These are phyloP conservation scores for Bombus sibiricus DNA, from an alignment of 1,140 invertebrate species.

Conservation along the genomic window DNA sequence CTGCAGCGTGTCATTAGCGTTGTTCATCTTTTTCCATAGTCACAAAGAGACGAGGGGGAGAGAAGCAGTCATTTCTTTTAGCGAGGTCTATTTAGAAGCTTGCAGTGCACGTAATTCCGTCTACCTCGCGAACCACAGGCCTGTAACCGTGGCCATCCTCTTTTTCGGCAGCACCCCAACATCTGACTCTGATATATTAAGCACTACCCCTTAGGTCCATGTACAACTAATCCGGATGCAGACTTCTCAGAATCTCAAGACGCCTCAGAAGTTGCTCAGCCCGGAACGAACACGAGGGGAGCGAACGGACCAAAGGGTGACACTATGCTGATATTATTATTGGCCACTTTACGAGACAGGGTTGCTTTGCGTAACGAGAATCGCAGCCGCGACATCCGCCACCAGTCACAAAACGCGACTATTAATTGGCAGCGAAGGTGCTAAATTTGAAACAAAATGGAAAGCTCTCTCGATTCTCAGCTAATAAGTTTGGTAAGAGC, in stretches of 20 bases:
- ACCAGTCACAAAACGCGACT: too few relatives aligned
- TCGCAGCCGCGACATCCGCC: background rate
- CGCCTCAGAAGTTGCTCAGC: slow-evolving; percentile 12
- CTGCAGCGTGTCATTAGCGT: background rate
- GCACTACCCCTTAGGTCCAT: slow-evolving; percentile 54
- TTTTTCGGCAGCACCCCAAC: slow-evolving; percentile 43
- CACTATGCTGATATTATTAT: slow-evolving; percentile 41
- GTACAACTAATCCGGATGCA: slow-evolving; percentile 61
- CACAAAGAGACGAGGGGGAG: background rate
- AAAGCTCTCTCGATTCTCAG: background rate
- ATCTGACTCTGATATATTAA: slow-evolving; percentile 61
- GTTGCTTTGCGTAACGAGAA: slow-evolving; percentile 5
- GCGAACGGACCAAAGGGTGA: slow-evolving; percentile 13
- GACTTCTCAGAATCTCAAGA: slow-evolving; percentile 61
- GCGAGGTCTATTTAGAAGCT: slow-evolving; percentile 14
- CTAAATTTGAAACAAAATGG: background rate
- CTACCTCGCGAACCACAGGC: background rate
- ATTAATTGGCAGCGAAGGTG: too few relatives aligned
- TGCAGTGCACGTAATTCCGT: slow-evolving; percentile 13
- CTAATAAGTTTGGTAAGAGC: background rate
- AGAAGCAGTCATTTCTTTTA: background rate
- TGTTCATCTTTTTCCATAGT: background rate
- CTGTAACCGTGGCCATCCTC: background rate
- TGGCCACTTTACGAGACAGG: slow-evolving; percentile 3
- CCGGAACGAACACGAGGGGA: slow-evolving; percentile 25